phyloP scores from a whole-genome alignment of 2,797 vertebrate genomes.

The Loris lydekkerianus region DNA sequence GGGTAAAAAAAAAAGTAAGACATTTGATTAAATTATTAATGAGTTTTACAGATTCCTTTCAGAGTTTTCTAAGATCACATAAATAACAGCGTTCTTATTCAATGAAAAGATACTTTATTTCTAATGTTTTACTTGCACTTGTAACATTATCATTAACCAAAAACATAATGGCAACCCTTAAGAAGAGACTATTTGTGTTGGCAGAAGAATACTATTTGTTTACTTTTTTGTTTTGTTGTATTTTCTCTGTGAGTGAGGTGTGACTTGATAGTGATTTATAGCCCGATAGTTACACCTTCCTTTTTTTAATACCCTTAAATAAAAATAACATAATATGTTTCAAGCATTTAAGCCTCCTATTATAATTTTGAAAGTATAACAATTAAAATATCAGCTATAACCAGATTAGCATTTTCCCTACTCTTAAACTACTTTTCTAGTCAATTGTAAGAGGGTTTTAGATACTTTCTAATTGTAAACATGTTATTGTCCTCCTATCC shows the following conservation, averaged over 20 bases:
- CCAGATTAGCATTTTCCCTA: constrained; percentile 48
- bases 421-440: constrained; percentile 59
- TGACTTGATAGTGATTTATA: background rate
- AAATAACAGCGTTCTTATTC: constrained; percentile 58
- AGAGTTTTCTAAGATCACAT: constrained; percentile 73
- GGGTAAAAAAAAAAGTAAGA: constrained; percentile 57
- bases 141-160: constrained; percentile 42
- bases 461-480: constrained; percentile 65
- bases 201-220: background rate
- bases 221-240: background rate
- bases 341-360: background rate
- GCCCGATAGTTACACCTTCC: background rate
- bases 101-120: constrained; percentile 65
- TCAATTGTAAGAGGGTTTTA: constrained; percentile 38
- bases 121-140: constrained; percentile 66
- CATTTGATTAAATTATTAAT: constrained; percentile 66
- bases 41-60: constrained; percentile 70
- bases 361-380: constrained; percentile 60
- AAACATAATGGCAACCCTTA: background rate
- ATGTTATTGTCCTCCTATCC: background rate
- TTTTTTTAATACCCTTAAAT: background rate
- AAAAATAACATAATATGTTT: constrained; percentile 43
- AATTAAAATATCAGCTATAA: constrained; percentile 49
- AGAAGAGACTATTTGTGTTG: constrained; percentile 31
- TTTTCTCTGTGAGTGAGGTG: constrained; percentile 9